Base-by-base conservation (phyloP, 2,113 vertebrate genomes). In the Lamprotornis superbus region DNA sequence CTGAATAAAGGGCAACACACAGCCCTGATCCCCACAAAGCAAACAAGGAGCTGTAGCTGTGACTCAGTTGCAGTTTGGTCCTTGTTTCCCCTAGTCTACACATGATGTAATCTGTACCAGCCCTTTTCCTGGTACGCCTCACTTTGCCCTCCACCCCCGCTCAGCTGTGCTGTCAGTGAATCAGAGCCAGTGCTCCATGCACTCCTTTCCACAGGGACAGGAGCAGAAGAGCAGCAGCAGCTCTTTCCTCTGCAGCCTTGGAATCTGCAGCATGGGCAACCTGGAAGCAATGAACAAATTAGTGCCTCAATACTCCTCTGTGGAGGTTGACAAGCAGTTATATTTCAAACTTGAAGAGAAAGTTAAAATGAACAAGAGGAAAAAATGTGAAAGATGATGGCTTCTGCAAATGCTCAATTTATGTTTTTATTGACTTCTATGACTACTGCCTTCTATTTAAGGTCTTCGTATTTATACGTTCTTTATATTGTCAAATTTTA, bases 41-140 rank as follows among this genome's bases (percentile, higher is more conserved):
- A 81, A 81, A 86, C 50, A 87, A 86, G 75, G 63, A 87, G 81
- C 57, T 68, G 50, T 2, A 79, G 53, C 49, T 61, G 53, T 87
- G 64, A 94, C 56, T 89, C 88, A 93, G 80, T 16, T 4, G 0
- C 52, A 57, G 31, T 50, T 42, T 14, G 18, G 65, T 64, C 47
- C 37, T 52, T 75, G 56, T 60, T 56, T 71, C 74, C 20, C 61
- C 23, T 28, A 46, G 14, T 46, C 40, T 39, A 21, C 10, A 5
- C 6, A 42, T 91, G 94, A 95, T 33, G 67, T 55, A 68, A 89
- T 91, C 71, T 81, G 87, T 96, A 92, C 93, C 93, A 96, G 74
- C 44, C 77, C 70, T 93, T 73, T 89, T 91, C 93, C 78, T 93
- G 91, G 94, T 91, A 93, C 77, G 37, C 2, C 6, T 60, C 49